phyloP scores from a whole-genome alignment of 1,140 invertebrate genomes.

The Eupristina koningsbergeri region DNA sequence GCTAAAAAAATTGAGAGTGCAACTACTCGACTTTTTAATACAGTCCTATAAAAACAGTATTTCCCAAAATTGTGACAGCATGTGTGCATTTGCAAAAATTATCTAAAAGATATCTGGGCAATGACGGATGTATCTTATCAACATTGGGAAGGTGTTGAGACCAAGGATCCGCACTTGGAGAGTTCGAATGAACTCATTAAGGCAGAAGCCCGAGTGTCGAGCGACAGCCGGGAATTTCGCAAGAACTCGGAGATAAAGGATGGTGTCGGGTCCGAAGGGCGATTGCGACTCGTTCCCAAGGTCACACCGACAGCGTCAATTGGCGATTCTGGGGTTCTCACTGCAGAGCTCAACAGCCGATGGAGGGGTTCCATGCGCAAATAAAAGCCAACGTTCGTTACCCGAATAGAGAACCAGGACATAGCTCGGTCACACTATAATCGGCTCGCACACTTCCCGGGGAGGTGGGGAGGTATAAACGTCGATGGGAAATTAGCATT shows the following conservation, averaged over 20 bases:
- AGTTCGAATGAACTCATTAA: too few relatives aligned
- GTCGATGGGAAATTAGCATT: constrained; percentile 49
- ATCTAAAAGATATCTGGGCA: too few relatives aligned
- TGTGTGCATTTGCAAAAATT: too few relatives aligned
- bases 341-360: not conserved
- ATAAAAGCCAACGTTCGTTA: not conserved
- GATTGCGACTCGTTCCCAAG: not conserved
- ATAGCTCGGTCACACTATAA: constrained; percentile 44
- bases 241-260: not conserved
- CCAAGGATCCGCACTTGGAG: too few relatives aligned
- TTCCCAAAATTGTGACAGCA: too few relatives aligned
- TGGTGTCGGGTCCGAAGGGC: not conserved
- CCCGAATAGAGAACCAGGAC: constrained; percentile 23
- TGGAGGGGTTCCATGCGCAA: too few relatives aligned
- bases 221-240: not conserved
- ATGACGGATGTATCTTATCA: too few relatives aligned
- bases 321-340: not conserved
- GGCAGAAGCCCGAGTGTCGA: too few relatives aligned
- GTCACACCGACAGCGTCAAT: not conserved
- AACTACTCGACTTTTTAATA: too few relatives aligned
- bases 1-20: too few relatives aligned
- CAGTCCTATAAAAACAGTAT: too few relatives aligned
- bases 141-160: too few relatives aligned
- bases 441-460: not conserved
- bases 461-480: constrained; percentile 7